Evolutionary conservation across 2,797 vertebrate genomes (phyloP).

Genomic region (Micrastur ruficollis): DNA sequence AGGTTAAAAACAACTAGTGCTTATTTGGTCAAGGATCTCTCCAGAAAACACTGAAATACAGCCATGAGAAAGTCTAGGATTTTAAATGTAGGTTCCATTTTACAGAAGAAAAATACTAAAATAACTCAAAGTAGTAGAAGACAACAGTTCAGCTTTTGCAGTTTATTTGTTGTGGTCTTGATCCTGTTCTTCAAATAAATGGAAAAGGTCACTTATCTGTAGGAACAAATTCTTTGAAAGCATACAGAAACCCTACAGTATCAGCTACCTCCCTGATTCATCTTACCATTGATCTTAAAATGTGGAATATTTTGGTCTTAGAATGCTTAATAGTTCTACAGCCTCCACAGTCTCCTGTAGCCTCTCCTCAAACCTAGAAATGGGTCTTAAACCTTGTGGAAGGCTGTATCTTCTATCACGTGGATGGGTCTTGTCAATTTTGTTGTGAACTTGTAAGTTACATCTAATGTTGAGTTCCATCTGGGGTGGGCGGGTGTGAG

Average conservation of each 20-base stretch:
- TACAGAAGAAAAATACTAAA: not conserved
- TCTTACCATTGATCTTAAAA: not conserved
- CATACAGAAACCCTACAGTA: not conserved
- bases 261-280: not conserved
- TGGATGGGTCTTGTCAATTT: not conserved
- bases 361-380: not conserved
- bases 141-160: not conserved
- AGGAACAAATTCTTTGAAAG: not conserved
- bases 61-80: not conserved
- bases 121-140: not conserved
- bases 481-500: fast-evolving
- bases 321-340: not conserved
- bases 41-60: not conserved
- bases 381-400: not conserved
- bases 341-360: not conserved
- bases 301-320: not conserved
- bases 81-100: not conserved
- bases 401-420: not conserved
- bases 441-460: not conserved
- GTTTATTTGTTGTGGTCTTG: not conserved
- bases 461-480: not conserved
- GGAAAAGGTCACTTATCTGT: not conserved
- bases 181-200: not conserved
- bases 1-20: not conserved
- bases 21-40: not conserved